Conservation (phyloP, 2,113 vertebrate species). For the Laticauda laticaudata region DNA sequence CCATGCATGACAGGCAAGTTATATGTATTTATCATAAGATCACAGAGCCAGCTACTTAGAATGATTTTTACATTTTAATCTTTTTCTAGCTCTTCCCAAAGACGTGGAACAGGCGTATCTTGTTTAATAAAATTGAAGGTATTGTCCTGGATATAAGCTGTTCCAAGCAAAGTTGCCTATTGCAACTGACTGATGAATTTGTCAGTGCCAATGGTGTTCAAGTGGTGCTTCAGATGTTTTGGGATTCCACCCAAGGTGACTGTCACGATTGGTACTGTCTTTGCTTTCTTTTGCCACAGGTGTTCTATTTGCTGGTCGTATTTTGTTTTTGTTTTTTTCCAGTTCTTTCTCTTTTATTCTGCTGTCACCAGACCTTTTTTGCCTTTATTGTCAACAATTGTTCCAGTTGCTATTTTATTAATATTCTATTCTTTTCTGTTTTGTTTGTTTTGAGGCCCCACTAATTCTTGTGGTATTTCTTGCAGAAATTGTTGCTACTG, state of each 20-base stretch:
- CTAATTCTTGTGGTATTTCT: not conserved
- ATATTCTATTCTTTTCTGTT: not conserved
- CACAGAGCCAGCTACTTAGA: not conserved
- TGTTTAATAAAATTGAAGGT: not conserved
- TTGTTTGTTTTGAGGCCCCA: not conserved
- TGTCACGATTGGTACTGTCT: not conserved
- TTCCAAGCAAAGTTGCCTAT: not conserved
- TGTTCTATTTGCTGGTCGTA: not conserved
- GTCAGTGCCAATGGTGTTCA: not conserved
- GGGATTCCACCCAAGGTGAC: not conserved
- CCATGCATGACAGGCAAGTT: not conserved
- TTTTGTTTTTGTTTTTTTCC: not conserved
- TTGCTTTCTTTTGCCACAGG: not conserved
- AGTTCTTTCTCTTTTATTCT: not conserved
- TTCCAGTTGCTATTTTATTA: not conserved
- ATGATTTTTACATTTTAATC: not conserved
- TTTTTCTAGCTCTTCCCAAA: not conserved
- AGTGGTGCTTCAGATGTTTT: not conserved
- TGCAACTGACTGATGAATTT: not conserved
- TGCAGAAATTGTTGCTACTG: not conserved
- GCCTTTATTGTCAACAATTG: not conserved
- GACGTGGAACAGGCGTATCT: not conserved
- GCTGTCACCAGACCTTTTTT: not conserved
- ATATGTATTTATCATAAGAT: not conserved
- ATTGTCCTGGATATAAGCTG: not conserved